Conservation (phyloP, 2,888 invertebrate genomes). For the Sylvicola cinctus region DNA sequence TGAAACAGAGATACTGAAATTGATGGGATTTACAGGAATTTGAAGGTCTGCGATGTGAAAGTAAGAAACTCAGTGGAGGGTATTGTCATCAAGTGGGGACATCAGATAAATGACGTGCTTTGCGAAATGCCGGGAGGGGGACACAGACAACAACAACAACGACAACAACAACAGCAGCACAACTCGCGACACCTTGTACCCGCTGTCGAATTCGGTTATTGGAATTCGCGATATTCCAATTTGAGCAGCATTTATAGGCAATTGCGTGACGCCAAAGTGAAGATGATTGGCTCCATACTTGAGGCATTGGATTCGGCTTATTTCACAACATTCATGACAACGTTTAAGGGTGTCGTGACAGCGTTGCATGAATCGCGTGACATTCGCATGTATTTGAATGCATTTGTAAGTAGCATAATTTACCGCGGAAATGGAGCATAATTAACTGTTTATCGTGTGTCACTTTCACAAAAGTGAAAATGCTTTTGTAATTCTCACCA, state of each 20-base stretch:
- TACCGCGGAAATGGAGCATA: too few relatives aligned
- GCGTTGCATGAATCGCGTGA: conserved; percentile 70
- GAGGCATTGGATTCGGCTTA: conserved; percentile 66
- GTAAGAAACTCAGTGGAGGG: conserved; percentile 69
- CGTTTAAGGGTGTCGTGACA: conserved; percentile 51
- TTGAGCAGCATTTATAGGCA: conserved; percentile 75
- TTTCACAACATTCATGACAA: conserved; percentile 49
- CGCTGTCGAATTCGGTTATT: conserved; percentile 52
- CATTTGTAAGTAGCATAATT: background rate
- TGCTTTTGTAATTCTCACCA: too few relatives aligned
- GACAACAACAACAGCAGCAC: background rate
- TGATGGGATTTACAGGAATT: background rate
- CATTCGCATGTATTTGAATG: conserved; percentile 50
- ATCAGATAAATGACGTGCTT: conserved; percentile 37
- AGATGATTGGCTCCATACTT: conserved; percentile 60
- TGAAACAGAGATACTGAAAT: too few relatives aligned
- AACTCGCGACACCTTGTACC: conserved; percentile 42
- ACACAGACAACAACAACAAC: too few relatives aligned
- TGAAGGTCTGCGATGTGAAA: conserved; percentile 34
- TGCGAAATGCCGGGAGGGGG: conserved; percentile 11
- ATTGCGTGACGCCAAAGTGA: conserved; percentile 58
- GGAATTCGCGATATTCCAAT: conserved; percentile 59
- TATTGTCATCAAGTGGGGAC: conserved; percentile 70
- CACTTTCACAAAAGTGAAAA: too few relatives aligned
- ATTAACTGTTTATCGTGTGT: too few relatives aligned